These are phyloP conservation scores for Nasalis larvatus DNA, from an alignment of 2,113 vertebrate genomes.

Conservation along the genomic window DNA sequence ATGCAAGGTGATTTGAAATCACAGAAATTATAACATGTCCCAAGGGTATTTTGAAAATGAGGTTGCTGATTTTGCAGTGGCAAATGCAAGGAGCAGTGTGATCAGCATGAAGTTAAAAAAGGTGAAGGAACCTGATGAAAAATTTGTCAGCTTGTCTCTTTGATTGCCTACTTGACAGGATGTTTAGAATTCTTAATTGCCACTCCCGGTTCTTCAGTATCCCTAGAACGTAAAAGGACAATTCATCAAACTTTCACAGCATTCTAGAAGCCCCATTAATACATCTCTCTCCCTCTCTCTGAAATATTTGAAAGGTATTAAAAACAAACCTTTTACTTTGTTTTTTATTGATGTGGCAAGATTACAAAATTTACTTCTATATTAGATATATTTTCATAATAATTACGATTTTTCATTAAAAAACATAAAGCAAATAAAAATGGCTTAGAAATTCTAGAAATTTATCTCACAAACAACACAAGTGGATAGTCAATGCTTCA, in stretches of 20 bases:
- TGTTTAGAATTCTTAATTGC: neutral
- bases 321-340: neutral
- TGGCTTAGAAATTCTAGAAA: neutral
- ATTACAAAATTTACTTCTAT: neutral
- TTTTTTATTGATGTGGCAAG: neutral
- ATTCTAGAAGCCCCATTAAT: neutral
- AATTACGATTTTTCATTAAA: neutral
- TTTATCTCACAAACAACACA: neutral
- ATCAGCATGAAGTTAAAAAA: neutral
- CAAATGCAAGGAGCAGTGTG: conserved; percentile 20
- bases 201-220: neutral
- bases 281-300: neutral
- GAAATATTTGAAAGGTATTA: neutral
- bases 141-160: neutral
- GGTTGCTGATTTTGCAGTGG: neutral
- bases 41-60: conserved; percentile 25
- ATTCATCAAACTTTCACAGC: neutral
- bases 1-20: conserved; percentile 11
- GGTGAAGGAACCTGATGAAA: neutral
- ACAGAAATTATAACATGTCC: conserved; percentile 8
- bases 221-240: neutral
- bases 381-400: neutral
- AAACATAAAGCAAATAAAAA: neutral
- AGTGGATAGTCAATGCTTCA: neutral
- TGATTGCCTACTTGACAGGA: neutral